Base-by-base conservation (phyloP, 2,888 invertebrate species). In the Nemurella pictetii region DNA sequence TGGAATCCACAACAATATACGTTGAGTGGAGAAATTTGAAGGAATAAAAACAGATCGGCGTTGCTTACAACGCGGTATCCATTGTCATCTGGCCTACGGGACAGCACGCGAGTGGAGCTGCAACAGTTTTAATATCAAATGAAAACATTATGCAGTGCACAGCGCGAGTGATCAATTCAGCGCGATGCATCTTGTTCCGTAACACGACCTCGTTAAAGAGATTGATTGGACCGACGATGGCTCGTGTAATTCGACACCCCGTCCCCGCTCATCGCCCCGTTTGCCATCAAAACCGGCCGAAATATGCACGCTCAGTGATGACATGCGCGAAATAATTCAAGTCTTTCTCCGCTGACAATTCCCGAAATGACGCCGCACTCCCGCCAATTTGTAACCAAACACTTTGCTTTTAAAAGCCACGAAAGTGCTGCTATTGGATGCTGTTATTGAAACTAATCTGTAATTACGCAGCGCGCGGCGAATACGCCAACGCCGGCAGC, bases 381-480 rank as follows among this genome's bases (percentile, higher is more conserved):
- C 9, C 27, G 74, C 26, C 30, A 78, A 78, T 78, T 78, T 28
- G 78, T 30, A 30, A 78, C n/a, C 78, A 30, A 7, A 78, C 28
- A 12, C 30, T 3, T 28, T 78, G 29, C 78, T 30, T 30, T 78
- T 78, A 78, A 78, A 78, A 78, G 29, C 78, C 78, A 78, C 28
- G 28, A 30, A 78, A 78, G 78, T 78, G 30, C 28, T 4, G 55
- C 55, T 77, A 77, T 12, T 27, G 29, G 78, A 78, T 78, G 28
- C 55, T 55, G 55, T 55, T 55, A 7, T 55, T 55, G 55, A 55
- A 55, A 55, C 55, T 55, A 55, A 55, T 55, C 55, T 55, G 55
- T 55, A 55, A 55, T 55, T 55, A 55, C 55, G 55, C 15, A 55
- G 20, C 12, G 15, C 55, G 20, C 20, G 9, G 9, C 55, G 55